Conservation (phyloP, 2,888 invertebrate species). For the Mesorhabditis spiculigera region DNA sequence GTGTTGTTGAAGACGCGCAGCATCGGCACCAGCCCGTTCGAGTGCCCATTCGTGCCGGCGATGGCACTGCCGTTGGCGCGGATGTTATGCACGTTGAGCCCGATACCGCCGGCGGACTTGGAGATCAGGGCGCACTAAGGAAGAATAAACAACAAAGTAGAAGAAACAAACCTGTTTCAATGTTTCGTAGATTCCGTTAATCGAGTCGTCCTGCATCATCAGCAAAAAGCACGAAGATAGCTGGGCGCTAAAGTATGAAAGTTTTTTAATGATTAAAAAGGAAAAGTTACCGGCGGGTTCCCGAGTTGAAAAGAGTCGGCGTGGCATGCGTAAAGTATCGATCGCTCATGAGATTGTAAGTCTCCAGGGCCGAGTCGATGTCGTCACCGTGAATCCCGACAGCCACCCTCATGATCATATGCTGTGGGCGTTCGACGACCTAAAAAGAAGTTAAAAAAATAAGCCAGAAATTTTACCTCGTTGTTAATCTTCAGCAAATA, state of each 20-base stretch:
- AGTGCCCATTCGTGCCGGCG: conserved; percentile 86
- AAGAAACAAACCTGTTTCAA: conserved; percentile 34
- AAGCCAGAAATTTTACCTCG: conserved; percentile 63
- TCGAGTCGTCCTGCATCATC: conserved; percentile 84
- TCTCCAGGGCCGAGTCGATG: conserved; percentile 85
- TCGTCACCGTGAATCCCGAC: conserved; percentile 93
- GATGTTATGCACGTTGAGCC: conserved; percentile 90
- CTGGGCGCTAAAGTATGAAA: conserved; percentile 70
- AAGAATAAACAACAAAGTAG: background rate
- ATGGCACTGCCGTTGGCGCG: conserved; percentile 85
- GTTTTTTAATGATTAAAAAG: background rate
- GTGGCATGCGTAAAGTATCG: conserved; percentile 95
- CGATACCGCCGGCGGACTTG: conserved; percentile 94
- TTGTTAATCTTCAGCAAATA: conserved; percentile 86
- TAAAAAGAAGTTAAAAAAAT: conserved; percentile 10
- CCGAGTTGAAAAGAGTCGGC: conserved; percentile 92
- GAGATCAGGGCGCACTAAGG: conserved; percentile 81
- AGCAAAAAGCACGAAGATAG: conserved; percentile 89
- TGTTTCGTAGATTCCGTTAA: conserved; percentile 56
- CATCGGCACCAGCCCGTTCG: conserved; percentile 94
- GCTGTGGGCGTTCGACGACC: conserved; percentile 91
- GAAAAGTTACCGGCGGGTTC: conserved; percentile 68
- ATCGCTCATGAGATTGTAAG: conserved; percentile 90
- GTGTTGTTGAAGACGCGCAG: conserved; percentile 90
- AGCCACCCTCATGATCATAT: conserved; percentile 95